Evolutionary conservation across 1,140 invertebrate genomes (phyloP).

Genomic region (Sinella curviseta): DNA sequence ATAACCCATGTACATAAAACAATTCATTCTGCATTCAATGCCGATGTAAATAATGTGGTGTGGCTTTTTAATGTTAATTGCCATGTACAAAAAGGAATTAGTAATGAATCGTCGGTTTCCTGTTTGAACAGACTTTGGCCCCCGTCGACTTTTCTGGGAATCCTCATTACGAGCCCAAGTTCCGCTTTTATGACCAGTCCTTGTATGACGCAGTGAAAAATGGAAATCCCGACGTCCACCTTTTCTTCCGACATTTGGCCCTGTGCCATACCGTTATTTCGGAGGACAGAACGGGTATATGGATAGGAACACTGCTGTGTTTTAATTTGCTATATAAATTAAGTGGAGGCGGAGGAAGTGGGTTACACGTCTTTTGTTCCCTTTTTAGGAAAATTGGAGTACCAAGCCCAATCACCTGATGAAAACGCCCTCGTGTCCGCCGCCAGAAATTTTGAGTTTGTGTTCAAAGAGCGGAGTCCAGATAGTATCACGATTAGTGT

Average conservation of each 20-base stretch:
- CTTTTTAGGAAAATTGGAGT: constrained; percentile 67
- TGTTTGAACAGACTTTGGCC: constrained; percentile 63
- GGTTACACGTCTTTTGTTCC: constrained; percentile 40
- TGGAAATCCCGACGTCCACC: constrained; percentile 70
- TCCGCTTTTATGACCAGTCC: constrained; percentile 89
- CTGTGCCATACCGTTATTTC: constrained; percentile 98
- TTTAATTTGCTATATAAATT: not conserved
- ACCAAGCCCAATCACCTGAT: constrained; percentile 94
- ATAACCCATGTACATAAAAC: too few species aligned
- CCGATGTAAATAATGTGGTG: too few species aligned
- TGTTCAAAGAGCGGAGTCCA: constrained; percentile 90
- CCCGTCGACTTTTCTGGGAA: constrained; percentile 92
- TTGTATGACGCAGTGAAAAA: constrained; percentile 79
- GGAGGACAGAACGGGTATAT: constrained; percentile 77
- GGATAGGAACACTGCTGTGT: constrained; percentile 22
- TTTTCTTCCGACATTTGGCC: constrained; percentile 85
- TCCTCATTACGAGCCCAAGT: constrained; percentile 83
- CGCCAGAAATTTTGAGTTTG: constrained; percentile 97
- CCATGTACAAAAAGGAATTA: too few species aligned
- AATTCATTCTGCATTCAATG: too few species aligned
- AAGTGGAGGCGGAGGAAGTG: not conserved
- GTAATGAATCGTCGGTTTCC: not conserved
- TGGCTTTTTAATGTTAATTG: too few species aligned
- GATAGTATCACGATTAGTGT: constrained; percentile 89
- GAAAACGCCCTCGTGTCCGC: constrained; percentile 95